Conservation (phyloP, 2,797 vertebrate genomes). For the Peromyscus nudipes region DNA sequence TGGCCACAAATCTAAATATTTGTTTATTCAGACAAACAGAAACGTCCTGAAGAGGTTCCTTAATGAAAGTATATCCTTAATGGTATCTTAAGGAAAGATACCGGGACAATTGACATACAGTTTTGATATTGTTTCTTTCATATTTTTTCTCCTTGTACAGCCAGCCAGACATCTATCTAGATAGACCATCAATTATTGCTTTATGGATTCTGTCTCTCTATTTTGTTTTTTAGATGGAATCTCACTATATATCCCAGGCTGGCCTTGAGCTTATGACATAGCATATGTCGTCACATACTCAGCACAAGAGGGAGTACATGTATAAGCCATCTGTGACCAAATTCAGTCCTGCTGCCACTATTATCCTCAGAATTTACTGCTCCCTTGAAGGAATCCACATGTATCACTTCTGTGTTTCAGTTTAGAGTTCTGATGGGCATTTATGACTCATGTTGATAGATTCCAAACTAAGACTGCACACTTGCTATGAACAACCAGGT, state of each 20-base stretch:
- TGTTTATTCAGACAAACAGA: neutral
- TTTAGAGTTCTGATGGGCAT: neutral
- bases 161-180: neutral
- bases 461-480: neutral
- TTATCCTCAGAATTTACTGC: neutral
- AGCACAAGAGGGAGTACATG: neutral
- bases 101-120: rapidly evolving
- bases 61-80: neutral
- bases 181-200: neutral
- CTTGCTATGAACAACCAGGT: neutral
- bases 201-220: neutral
- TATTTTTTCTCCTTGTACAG: neutral
- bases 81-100: neutral
- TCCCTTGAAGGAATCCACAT: neutral
- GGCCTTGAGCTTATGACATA: neutral
- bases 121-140: neutral
- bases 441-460: neutral
- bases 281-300: rapidly evolving
- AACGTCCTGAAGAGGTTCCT: neutral
- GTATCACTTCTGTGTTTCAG: neutral
- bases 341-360: neutral
- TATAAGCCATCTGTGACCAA: no score
- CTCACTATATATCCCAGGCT: neutral
- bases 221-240: neutral
- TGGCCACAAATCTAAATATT: neutral